Base-by-base conservation (phyloP, 2,113 vertebrate genomes). In the Penelope pileata region DNA sequence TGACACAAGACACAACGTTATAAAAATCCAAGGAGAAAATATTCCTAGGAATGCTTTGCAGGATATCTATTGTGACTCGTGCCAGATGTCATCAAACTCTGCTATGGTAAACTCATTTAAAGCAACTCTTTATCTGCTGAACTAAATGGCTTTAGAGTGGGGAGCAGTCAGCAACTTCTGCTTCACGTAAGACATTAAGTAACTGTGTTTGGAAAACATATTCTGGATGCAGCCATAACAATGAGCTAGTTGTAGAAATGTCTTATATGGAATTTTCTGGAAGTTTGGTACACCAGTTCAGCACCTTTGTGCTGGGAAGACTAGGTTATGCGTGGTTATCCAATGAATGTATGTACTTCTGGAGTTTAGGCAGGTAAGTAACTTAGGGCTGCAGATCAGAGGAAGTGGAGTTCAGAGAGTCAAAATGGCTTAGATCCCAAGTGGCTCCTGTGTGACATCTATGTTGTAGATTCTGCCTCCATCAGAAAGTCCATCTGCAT, bases 1-100 rank as follows among this genome's bases (percentile, higher is more conserved):
- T 1, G 2, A 10, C 2, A 5, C 59, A 9, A 7, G 3, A 6
- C 60, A 32, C 7, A 59, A 50, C 2, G 24, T 21, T 74, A 62
- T 60, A 66, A 81, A 77, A 78, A 78, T 70, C 51, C 64, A 45
- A 42, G 30, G 3, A 62, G 19, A 82, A 93, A 92, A 18, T 3
- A 30, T 70, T 62, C 29, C 26, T 27, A n/a, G 16, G 42, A 63
- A 17, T 63, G 54, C 79, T 18, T 30, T 86, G n/a, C 29, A 90
- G 32, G 22, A 27, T 75, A 56, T 45, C 18, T 60, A 22, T 56
- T 27, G n/a, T 32, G 6, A 36, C 10, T 7, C 58, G 6, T 45
- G 16, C 30, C 47, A 11, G 12, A 6, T 82, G 12, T 90, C 56
- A 48, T 36, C 27, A 69, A 13, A 7, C 4, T 80, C 40, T 53